Percentiles rank a stretch among this genome's conserved stretches.
phyloP scores from a whole-genome alignment of 1,140 invertebrate species.

The Pantala flavescens region DNA sequence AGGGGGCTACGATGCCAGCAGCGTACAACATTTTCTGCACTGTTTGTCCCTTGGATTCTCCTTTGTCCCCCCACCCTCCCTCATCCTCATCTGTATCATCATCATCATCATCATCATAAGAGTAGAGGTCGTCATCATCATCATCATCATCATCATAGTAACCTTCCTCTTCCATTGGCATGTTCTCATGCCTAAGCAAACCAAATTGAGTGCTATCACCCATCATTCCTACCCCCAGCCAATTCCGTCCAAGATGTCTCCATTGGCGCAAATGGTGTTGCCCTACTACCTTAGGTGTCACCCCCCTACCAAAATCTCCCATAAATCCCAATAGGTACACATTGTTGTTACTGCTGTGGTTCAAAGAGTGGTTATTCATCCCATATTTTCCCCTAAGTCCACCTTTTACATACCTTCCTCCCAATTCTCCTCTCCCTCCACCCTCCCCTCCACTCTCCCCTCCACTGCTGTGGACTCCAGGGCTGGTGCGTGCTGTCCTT shows the following conservation, averaged over 20 bases:
- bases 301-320: neutral
- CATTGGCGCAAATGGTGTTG: neutral
- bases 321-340: neutral
- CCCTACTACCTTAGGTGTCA: neutral
- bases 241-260: neutral
- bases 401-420: conserved; percentile 1
- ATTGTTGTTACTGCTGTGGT: neutral
- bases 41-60: neutral
- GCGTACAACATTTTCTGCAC: conserved; percentile 8
- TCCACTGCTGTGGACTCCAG: conserved; percentile 15
- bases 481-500: conserved; percentile 14
- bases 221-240: neutral
- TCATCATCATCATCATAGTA: neutral
- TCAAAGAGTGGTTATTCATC: neutral
- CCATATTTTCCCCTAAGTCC: neutral
- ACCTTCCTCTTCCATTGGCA: neutral
- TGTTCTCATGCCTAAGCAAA: neutral
- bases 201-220: neutral
- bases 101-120: neutral
- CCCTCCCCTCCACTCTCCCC: conserved; percentile 20
- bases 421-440: neutral
- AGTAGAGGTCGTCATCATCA: neutral
- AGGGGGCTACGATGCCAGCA: neutral
- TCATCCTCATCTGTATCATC: neutral
- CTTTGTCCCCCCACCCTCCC: neutral